Base-by-base conservation (phyloP, 2,113 vertebrate species). In the Boulengerochromis microlepis region DNA sequence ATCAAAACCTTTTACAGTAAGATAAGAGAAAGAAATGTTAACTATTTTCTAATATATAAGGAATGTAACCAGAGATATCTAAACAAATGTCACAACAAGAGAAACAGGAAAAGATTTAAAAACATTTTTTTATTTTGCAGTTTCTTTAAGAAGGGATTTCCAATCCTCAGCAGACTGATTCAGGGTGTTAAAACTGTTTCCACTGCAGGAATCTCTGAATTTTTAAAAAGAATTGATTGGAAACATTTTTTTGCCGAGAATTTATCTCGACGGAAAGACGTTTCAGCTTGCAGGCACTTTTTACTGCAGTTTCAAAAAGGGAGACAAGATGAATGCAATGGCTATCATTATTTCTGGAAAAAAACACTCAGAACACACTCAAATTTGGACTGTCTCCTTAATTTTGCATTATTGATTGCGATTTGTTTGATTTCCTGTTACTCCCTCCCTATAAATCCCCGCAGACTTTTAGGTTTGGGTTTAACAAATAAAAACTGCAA, bases 121-220 rank as follows among this genome's bases (percentile, higher is more conserved):
- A 61, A 61, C 15, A 6, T 61, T 64, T 64, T 61, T 66, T 24
- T 69, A 45, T 19, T 85, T 85, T 3, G 38, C 15, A 11, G 19
- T 69, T 54, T 80, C 19, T 82, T 57, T 85, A 16, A 42, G 9
- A 56, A 19, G 33, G 69, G 80, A 69, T n/a, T 82, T 82, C 4
- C 22, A 59, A 22, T 45, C 35, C 38, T 82, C 16, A 0, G 80
- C 5, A 82, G 12, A n/a, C 18, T 38, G 7, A 22, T 86, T 54
- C 16, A 22, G 59, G 40, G 15, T 26, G 13, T 82, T 74, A 66
- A 66, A 38, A 85, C 6, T 7, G 35, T 13, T 59, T 80, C 33
- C 19, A 54, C 19, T 6, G 18, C 45, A 78, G 26, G 18, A 78
- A 78, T 52, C 45, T 33, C 42, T 31, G 42, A 3, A 29, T 47